Base-by-base conservation (phyloP, 1,140 invertebrate genomes). In the Aphidius ervi region DNA sequence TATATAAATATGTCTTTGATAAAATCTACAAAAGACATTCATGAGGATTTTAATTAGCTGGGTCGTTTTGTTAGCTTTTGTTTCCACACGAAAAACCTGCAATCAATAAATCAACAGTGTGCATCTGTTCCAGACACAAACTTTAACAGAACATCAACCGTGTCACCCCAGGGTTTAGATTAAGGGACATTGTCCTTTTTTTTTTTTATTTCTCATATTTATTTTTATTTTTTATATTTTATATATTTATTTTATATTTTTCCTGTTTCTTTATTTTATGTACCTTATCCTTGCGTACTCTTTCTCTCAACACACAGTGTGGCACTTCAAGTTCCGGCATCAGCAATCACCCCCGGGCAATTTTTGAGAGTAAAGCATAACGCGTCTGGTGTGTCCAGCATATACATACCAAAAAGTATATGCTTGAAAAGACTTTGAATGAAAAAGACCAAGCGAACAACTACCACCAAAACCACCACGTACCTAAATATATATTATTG, bases 361-460 rank as follows among this genome's bases (percentile, higher is more conserved):
- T 72, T 70, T 67, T 66, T 56, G 64, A 62, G 59, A 68, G 69
- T 61, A 70, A 68, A 67, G 69, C 68, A 70, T 72, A 68, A 70
- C 68, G 66, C 57, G 61, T 57, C 60, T 48, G 45, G 49, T 16
- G 46, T 42, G 39, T 16, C 6, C 6, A 41, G 23, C 40, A 20
- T 52, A 67, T 61, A 60, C 68, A 70, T 71, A 67, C 65, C 54
- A 58, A 46, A 42, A 49, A 16, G 20, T 31, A 20, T 54, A 54
- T 54, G 10, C 39, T 37, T 54, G 52, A 39, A 54, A 54, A 54
- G 42, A 37, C 41, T 40, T 54, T 40, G 52, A 54, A 54, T 40
- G 52, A 54, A 40, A 54, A 54, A 54, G 52, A 54, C 52, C 20
- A 40, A 20, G 5, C 9, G 49, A 31, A 31, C 4, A 31, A 31